These are phyloP conservation scores for Notodonta ziczac DNA, from an alignment of 2,888 invertebrate genomes.

Conservation along the genomic window DNA sequence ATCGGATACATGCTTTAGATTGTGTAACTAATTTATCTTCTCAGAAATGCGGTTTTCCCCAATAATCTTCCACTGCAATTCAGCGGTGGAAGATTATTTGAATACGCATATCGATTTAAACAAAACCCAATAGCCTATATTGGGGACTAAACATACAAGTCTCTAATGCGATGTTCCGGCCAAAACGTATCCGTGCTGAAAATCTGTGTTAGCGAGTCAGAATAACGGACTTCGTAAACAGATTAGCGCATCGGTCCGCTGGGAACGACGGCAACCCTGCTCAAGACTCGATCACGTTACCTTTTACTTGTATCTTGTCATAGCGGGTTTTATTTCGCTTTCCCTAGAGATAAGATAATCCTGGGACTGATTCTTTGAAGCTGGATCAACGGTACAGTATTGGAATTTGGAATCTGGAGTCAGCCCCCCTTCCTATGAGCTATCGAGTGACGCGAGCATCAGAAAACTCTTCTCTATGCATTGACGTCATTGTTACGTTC, in stretches of 20 bases:
- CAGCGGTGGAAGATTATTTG: not conserved
- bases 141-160: not conserved
- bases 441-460: constrained; percentile 10
- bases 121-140: not conserved
- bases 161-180: not conserved
- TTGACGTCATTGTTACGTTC: no score
- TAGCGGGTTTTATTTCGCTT: constrained; percentile 27
- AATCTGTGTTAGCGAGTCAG: no score
- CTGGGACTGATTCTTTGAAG: constrained; percentile 25
- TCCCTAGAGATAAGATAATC: constrained; percentile 25
- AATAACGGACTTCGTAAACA: no score
- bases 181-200: not conserved
- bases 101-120: not conserved
- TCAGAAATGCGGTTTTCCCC: not conserved
- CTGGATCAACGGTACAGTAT: constrained; percentile 17
- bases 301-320: constrained; percentile 16
- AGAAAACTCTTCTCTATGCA: constrained; percentile 14
- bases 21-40: not conserved
- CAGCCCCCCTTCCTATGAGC: constrained; percentile 16
- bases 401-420: constrained; percentile 14
- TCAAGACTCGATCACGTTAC: constrained; percentile 18
- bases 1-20: not conserved
- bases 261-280: constrained; percentile 18
- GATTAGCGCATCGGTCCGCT: no score
- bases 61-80: not conserved